phyloP scores from a whole-genome alignment of 2,113 vertebrate species.

The Psettodes erumei region DNA sequence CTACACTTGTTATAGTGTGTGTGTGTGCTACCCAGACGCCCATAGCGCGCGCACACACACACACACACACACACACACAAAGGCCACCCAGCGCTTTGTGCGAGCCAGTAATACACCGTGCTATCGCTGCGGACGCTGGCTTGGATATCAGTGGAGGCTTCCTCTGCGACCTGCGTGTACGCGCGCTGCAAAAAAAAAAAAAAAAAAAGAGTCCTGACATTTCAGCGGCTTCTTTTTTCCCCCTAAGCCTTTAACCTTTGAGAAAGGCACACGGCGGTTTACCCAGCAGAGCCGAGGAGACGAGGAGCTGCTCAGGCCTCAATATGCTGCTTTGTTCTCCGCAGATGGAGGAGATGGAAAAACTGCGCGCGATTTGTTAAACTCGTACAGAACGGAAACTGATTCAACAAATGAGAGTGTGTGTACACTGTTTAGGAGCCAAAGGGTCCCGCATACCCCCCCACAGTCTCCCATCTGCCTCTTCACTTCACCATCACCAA shows the following conservation, averaged over 20 bases:
- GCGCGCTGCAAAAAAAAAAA: too few relatives aligned
- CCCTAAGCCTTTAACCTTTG: conserved; percentile 57
- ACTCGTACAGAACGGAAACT: neutral
- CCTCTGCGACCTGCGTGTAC: too few relatives aligned
- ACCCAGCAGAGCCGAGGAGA: neutral
- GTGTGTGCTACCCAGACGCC: too few relatives aligned
- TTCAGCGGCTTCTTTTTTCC: conserved; percentile 38
- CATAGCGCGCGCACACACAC: too few relatives aligned
- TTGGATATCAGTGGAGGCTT: conserved; percentile 33
- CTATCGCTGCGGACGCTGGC: conserved; percentile 61
- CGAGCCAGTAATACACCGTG: conserved; percentile 18
- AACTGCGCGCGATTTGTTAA: too few relatives aligned
- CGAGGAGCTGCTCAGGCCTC: neutral
- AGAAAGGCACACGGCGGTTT: neutral
- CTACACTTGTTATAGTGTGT: too few relatives aligned
- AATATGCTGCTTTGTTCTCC: neutral
- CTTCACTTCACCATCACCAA: neutral
- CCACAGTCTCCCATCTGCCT: neutral
- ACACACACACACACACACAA: conserved; percentile 22
- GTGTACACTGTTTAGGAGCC: too few relatives aligned
- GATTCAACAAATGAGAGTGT: neutral
- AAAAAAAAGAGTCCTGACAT: conserved; percentile 59
- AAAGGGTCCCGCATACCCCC: too few relatives aligned
- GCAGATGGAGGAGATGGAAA: neutral
- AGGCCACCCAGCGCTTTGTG: conserved; percentile 57